phyloP scores from a whole-genome alignment of 1,140 invertebrate genomes.

The Acromyrmex echinatior region DNA sequence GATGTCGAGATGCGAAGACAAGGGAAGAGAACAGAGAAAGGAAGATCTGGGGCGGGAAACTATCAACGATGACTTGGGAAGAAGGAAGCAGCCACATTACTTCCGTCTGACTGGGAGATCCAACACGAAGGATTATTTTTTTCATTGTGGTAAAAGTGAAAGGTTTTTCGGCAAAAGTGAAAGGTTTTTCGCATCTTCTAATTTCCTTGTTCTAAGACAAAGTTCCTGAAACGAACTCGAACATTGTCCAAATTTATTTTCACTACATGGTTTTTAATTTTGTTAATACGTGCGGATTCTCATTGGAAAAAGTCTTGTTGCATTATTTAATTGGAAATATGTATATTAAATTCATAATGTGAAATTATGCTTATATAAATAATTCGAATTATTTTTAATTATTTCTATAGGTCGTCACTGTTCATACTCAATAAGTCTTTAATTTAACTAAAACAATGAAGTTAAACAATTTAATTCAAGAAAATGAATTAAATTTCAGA shows the following conservation, averaged over 20 bases:
- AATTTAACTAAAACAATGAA: no score
- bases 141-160: slow-evolving; percentile 1
- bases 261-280: background rate
- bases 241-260: background rate
- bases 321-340: no score
- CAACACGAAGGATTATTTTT: slow-evolving; percentile 44
- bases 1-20: background rate
- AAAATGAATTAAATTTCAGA: no score
- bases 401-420: no score
- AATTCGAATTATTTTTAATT: no score
- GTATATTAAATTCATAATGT: background rate
- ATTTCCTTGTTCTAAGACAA: background rate
- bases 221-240: background rate
- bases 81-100: background rate
- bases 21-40: background rate
- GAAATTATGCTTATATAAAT: no score
- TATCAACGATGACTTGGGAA: slow-evolving; percentile 29
- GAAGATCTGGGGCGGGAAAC: background rate
- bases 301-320: no score
- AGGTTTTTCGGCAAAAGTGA: background rate
- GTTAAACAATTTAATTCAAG: no score
- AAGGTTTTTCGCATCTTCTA: background rate
- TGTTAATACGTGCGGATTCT: no score
- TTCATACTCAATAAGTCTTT: no score
- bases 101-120: slow-evolving; percentile 30